These are phyloP conservation scores for Aurelia aurita complex sp. Pacific DNA, from an alignment of 30 jellyfish, hydroid and myxozoan species.

Conservation along the genomic window DNA sequence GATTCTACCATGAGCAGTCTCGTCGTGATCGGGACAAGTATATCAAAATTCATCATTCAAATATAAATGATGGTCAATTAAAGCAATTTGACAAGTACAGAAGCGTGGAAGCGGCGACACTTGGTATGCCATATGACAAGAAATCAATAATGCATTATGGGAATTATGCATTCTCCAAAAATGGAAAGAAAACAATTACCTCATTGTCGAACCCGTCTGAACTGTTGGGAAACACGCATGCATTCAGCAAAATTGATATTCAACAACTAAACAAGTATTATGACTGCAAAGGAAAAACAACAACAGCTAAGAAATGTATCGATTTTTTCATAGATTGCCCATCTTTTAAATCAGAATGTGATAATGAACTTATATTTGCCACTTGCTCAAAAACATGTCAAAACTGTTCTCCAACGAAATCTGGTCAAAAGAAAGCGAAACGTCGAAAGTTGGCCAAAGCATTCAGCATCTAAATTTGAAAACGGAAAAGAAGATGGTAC, in stretches of 20 bases:
- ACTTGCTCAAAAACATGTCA: too few relatives aligned
- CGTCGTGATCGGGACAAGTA: slow-evolving; percentile 44
- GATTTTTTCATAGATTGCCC: too few relatives aligned
- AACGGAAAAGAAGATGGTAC: too few relatives aligned
- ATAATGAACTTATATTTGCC: too few relatives aligned
- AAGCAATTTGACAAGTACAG: slow-evolving; percentile 73
- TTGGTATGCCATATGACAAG: slow-evolving; percentile 79
- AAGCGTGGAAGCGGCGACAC: slow-evolving; percentile 78
- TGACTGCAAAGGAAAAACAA: neutral
- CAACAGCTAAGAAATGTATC: neutral
- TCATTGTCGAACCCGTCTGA: too few relatives aligned
- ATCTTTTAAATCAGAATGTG: too few relatives aligned
- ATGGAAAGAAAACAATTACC: too few relatives aligned
- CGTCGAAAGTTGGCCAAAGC: too few relatives aligned
- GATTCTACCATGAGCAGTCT: slow-evolving; percentile 61
- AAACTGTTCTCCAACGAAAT: too few relatives aligned
- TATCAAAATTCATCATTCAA: slow-evolving; percentile 16
- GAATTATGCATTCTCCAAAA: slow-evolving; percentile 43
- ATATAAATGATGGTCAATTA: neutral
- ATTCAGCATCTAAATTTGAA: too few relatives aligned
- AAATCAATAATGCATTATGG: slow-evolving; percentile 91
- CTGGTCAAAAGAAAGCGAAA: neutral
- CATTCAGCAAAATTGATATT: neutral
- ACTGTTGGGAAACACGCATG: too few relatives aligned
- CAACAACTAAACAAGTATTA: slow-evolving; percentile 7